These are phyloP conservation scores for Drosophila tanythrix DNA, from an alignment of 2,888 invertebrate species.

Conservation along the genomic window DNA sequence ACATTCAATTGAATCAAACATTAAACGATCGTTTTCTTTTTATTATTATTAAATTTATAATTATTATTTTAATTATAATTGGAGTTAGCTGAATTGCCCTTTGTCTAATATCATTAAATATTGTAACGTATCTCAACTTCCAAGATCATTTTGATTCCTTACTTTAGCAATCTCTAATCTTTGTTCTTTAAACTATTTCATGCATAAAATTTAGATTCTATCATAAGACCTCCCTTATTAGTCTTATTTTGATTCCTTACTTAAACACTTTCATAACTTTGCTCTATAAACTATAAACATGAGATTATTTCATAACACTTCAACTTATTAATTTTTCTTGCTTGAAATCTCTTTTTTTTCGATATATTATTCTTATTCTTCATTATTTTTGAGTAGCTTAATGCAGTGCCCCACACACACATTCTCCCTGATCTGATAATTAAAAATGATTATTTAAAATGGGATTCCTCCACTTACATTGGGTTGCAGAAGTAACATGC, in stretches of 20 bases:
- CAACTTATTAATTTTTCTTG: neutral
- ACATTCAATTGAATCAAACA: neutral
- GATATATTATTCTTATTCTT: neutral
- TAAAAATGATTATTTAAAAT: neutral
- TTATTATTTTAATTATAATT: neutral
- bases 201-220: neutral
- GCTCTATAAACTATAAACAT: neutral
- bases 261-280: neutral
- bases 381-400: neutral
- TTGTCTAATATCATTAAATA: neutral
- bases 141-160: neutral
- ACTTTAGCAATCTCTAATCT: no score
- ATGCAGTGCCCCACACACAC: neutral
- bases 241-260: neutral
- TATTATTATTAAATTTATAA: neutral
- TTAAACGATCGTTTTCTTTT: neutral
- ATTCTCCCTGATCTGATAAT: neutral
- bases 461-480: slow-evolving; percentile 88
- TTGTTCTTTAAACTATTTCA: neutral
- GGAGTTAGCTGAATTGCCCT: neutral
- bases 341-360: neutral
- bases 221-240: neutral
- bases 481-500: slow-evolving; percentile 97
- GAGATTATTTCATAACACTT: neutral
- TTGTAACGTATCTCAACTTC: neutral